Base-by-base conservation (phyloP, 2,888 invertebrate genomes). In the Agriotes lineatus region DNA sequence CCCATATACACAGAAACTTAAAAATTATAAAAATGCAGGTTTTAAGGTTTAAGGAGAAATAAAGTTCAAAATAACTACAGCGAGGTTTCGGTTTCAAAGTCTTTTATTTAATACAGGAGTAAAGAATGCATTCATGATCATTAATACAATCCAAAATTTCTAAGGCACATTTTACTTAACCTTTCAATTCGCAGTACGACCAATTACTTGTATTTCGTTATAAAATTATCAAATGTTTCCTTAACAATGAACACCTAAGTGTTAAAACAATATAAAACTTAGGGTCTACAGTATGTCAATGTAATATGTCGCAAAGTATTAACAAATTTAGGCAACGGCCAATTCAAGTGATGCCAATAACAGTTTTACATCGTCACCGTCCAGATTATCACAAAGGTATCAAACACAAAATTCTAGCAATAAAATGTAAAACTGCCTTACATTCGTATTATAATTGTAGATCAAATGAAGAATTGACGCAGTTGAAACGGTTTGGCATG, bases 101-200 rank as follows among this genome's bases (percentile, higher is more conserved):
- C 5, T 44, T 68, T 64, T 68, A 64, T 64, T 68, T 52, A 64
- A 63, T 68, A 68, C 56, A 67, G 62, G 57, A 67, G 45, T 62
- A 67, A 57, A 56, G 61, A 42, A 67, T 48, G 61, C 54, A 44
- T 67, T 59, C 35, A 35, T 30, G 35, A 25, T 37, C 22, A n/a
- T n/a, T n/a, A 64, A 45, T 58, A 48, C 48, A 57, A 56, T 60
- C 35, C 12, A 58, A 56, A 67, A 67, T 45, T 57, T 62, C 57
- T 67, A 67, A 67, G 67, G 67, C 67, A 67, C 67, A 62, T 62
- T 57, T 57, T 25, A 48, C 39, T 39, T 52, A 54, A 62, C 42
- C 48, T 22, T 56, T 18, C 52, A 22, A 0, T 52, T 45, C 50
- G n/a, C 25, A 30, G n/a, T 6, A 16, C 14, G 25, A 45, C 50